Percentiles rank a stretch among this genome's conserved stretches.
Evolutionary conservation across 2,888 invertebrate species (phyloP).

Genomic region (Thecocarcelia acutangulata): DNA sequence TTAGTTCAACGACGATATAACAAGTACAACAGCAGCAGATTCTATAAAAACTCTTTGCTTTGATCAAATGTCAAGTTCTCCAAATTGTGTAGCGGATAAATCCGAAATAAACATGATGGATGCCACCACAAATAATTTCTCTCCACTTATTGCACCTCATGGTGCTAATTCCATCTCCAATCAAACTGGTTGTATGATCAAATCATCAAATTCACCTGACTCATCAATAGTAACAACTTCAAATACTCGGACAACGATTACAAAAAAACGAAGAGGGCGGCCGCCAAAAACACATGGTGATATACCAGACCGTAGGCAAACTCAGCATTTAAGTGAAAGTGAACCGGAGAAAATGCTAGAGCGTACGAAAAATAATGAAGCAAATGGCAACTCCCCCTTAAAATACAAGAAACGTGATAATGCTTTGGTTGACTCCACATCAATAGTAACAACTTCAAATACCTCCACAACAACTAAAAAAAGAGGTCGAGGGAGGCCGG

Average conservation of each 20-base stretch:
- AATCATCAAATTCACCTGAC: conserved; percentile 75
- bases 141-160: conserved; percentile 73
- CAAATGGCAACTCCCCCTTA: conserved; percentile 77
- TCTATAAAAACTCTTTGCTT: conserved; percentile 61
- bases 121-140: conserved; percentile 56
- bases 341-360: conserved; percentile 76
- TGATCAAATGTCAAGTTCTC: conserved; percentile 46
- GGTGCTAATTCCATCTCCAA: conserved; percentile 73
- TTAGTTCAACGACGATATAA: conserved; percentile 31
- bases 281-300: conserved; percentile 79
- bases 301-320: conserved; percentile 74
- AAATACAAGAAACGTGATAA: conserved; percentile 78
- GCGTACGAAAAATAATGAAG: conserved; percentile 79
- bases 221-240: conserved; percentile 72
- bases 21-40: conserved; percentile 35
- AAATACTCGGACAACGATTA: conserved; percentile 22
- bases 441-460: no score
- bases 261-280: conserved; percentile 75
- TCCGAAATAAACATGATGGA: conserved; percentile 42
- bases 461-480: no score
- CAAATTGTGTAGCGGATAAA: conserved; percentile 49
- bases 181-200: conserved; percentile 70
- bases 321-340: conserved; percentile 72
- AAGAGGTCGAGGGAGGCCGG: no score
- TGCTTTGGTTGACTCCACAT: no score